These are phyloP conservation scores for Isaurus tuberculatus DNA, from an alignment of 92 coral and sea anemone genomes.

Conservation along the genomic window DNA sequence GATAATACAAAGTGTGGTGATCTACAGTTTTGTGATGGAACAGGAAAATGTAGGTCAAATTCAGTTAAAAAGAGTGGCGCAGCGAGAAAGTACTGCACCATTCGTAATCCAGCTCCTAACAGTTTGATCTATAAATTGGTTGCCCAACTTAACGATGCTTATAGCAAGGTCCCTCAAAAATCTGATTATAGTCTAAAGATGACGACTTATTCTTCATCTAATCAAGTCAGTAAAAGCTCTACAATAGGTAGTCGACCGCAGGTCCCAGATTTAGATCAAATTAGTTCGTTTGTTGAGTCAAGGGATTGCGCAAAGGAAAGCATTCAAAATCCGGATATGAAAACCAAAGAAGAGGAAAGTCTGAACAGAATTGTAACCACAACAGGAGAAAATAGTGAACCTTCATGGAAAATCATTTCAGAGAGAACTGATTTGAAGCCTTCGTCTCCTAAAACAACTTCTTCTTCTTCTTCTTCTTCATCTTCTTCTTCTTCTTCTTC, in stretches of 20 bases:
- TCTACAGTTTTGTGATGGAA: neutral
- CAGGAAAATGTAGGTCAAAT: neutral
- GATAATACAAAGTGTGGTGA: neutral
- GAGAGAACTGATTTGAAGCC: neutral
- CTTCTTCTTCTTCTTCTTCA: no score
- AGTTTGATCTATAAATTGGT: slow-evolving; percentile 24
- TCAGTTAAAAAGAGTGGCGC: neutral
- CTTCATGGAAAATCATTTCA: neutral
- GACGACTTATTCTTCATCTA: neutral
- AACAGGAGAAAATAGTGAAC: neutral
- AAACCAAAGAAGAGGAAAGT: neutral
- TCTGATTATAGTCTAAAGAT: neutral
- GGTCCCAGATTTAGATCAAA: neutral
- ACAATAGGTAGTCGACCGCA: no score
- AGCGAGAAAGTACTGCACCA: neutral
- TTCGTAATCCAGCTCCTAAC: slow-evolving; percentile 15
- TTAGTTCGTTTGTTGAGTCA: neutral
- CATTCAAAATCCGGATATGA: neutral
- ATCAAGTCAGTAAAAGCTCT: neutral
- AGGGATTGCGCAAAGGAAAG: neutral
- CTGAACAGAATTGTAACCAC: neutral
- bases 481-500: no score
- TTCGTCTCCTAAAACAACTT: neutral
- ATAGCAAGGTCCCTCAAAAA: neutral
- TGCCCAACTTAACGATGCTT: slow-evolving; percentile 23